Percentiles rank a stretch among this genome's conserved stretches.
Evolutionary conservation across 2,888 invertebrate species (phyloP).

Genomic region (Acholoe squamosa): DNA sequence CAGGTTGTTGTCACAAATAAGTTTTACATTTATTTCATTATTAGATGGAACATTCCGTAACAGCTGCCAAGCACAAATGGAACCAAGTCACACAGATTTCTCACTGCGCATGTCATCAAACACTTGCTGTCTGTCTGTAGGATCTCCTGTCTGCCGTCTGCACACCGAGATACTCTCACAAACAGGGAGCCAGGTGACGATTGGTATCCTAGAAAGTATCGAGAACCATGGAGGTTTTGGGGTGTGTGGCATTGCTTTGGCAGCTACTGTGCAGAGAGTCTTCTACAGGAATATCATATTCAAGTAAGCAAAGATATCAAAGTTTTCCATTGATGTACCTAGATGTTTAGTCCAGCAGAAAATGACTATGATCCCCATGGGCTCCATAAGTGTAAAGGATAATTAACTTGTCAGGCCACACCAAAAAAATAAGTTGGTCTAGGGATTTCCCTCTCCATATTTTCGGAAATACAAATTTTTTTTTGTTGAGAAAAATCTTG

Average conservation of each 20-base stretch:
- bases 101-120: background rate
- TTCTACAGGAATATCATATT: conserved; percentile 21
- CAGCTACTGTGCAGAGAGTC: conserved; percentile 1
- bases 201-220: conserved; percentile 32
- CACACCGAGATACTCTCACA: conserved; percentile 29
- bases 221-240: conserved; percentile 40
- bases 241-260: background rate
- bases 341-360: too few relatives aligned
- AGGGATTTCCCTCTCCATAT: too few relatives aligned
- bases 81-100: background rate
- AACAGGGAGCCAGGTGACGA: background rate
- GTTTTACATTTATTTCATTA: too few relatives aligned
- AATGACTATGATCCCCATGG: too few relatives aligned
- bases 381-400: too few relatives aligned
- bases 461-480: too few relatives aligned
- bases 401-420: too few relatives aligned
- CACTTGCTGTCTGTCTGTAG: background rate
- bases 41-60: conserved; percentile 18
- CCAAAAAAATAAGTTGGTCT: too few relatives aligned
- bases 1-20: too few relatives aligned
- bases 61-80: background rate
- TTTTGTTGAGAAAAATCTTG: too few relatives aligned
- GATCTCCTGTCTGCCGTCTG: background rate
- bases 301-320: background rate
- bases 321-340: background rate